These are phyloP conservation scores for Drosophila hawaiiensis DNA, from an alignment of 2,888 invertebrate genomes.

Conservation along the genomic window DNA sequence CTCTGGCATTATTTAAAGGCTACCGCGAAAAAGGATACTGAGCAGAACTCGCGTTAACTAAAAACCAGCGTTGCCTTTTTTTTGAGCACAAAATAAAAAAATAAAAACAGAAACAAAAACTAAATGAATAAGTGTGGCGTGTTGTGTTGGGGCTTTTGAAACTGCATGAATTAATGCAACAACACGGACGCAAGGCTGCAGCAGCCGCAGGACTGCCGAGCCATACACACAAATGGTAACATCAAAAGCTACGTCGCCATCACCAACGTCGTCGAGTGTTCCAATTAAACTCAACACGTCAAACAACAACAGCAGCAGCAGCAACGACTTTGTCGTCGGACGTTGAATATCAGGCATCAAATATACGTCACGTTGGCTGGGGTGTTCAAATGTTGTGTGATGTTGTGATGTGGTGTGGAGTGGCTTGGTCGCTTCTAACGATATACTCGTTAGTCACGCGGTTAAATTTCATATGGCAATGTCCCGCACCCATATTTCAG, in stretches of 20 bases:
- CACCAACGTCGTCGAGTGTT: slow-evolving; percentile 67
- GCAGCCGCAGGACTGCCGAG: slow-evolving; percentile 18
- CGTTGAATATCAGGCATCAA: slow-evolving; percentile 64
- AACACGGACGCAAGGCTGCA: slow-evolving; percentile 33
- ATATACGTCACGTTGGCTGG: slow-evolving; percentile 69
- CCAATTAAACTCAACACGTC: slow-evolving; percentile 80
- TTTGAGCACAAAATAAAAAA: slow-evolving; percentile 27
- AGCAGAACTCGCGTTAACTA: slow-evolving; percentile 13
- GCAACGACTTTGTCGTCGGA: slow-evolving; percentile 2
- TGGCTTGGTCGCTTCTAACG: slow-evolving; percentile 59
- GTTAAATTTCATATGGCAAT: slow-evolving; percentile 71
- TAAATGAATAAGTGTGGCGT: slow-evolving; percentile 42
- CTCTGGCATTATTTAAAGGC: slow-evolving; percentile 9
- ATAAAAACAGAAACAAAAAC: slow-evolving; percentile 13
- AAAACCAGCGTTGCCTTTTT: slow-evolving; percentile 31
- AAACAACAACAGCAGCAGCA: slow-evolving; percentile 61
- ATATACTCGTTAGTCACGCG: slow-evolving; percentile 76
- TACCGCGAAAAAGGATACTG: slow-evolving; percentile 1
- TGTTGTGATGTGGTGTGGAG: slow-evolving; percentile 17
- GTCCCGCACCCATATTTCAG: slow-evolving; percentile 45
- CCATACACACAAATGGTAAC: slow-evolving; percentile 50
- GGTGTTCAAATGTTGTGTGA: slow-evolving; percentile 39
- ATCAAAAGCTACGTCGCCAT: slow-evolving; percentile 66
- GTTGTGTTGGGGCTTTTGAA: slow-evolving; percentile 48
- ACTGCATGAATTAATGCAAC: slow-evolving; percentile 76